These are phyloP conservation scores for Apostichopus japonicus DNA, from an alignment of 35 echinoderm and acorn worm species.

Conservation along the genomic window DNA sequence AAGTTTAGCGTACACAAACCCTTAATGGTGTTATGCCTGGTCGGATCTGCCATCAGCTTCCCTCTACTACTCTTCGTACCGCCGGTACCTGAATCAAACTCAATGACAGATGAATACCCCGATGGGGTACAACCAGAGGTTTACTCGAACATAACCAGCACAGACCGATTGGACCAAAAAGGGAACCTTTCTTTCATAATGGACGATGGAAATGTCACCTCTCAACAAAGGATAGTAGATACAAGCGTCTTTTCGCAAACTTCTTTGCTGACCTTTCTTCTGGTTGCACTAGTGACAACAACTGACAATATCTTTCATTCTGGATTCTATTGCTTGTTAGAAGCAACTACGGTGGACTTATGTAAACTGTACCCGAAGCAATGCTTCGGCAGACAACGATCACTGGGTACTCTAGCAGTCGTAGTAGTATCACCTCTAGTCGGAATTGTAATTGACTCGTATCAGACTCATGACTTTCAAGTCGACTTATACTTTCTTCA, in stretches of 20 bases:
- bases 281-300: background rate
- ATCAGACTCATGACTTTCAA: background rate
- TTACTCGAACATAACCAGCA: background rate
- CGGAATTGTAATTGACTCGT: slow-evolving; percentile 27
- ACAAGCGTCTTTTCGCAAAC: background rate
- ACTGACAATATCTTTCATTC: slow-evolving; percentile 27
- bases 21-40: background rate
- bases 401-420: slow-evolving; percentile 30
- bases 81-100: background rate
- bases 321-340: background rate
- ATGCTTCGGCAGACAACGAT: slow-evolving; percentile 38
- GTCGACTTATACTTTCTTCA: background rate
- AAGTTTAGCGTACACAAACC: slow-evolving; percentile 49
- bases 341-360: slow-evolving; percentile 18
- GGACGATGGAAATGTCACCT: background rate
- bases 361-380: background rate
- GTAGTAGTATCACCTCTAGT: background rate
- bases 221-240: no score
- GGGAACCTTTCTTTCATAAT: background rate
- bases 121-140: background rate
- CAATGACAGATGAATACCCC: background rate
- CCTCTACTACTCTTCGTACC: slow-evolving; percentile 24
- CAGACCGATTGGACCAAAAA: background rate
- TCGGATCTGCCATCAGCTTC: slow-evolving; percentile 11
- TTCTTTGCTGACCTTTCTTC: slow-evolving; percentile 26